Conservation (phyloP, 2,888 invertebrate species). For the Eupithecia exiguata region DNA sequence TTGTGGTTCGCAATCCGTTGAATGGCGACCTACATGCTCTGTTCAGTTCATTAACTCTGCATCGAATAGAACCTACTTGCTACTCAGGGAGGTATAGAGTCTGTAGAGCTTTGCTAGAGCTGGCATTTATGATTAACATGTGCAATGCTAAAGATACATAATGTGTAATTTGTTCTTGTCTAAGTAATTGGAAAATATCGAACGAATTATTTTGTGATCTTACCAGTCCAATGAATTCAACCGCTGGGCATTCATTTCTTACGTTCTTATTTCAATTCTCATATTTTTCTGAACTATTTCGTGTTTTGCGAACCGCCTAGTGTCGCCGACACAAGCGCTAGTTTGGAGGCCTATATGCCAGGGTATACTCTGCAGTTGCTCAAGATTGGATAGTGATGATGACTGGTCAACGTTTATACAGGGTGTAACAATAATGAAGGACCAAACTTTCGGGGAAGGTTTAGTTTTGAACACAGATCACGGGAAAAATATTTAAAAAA, state of each 20-base stretch:
- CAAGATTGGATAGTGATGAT: no score
- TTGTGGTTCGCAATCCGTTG: background rate
- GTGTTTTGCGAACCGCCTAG: no score
- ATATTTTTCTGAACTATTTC: background rate
- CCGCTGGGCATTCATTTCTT: background rate
- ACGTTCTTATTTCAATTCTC: background rate
- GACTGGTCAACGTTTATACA: no score
- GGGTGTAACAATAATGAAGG: no score
- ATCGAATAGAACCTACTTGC: slow-evolving; percentile 2
- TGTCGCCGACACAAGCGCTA: no score
- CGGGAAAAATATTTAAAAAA: no score
- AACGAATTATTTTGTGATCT: background rate
- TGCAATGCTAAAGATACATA: background rate
- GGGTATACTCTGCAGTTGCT: no score
- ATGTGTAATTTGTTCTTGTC: background rate
- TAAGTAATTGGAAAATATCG: background rate
- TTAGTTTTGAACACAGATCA: no score
- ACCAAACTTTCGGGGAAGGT: no score
- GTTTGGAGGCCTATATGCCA: no score
- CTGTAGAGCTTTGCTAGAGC: background rate
- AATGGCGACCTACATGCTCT: slow-evolving; percentile 4
- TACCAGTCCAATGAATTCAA: background rate
- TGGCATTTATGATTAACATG: background rate
- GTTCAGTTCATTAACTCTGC: background rate
- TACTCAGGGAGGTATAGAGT: background rate